Base-by-base conservation (phyloP, 2,113 vertebrate genomes). In the Strigops habroptila region DNA sequence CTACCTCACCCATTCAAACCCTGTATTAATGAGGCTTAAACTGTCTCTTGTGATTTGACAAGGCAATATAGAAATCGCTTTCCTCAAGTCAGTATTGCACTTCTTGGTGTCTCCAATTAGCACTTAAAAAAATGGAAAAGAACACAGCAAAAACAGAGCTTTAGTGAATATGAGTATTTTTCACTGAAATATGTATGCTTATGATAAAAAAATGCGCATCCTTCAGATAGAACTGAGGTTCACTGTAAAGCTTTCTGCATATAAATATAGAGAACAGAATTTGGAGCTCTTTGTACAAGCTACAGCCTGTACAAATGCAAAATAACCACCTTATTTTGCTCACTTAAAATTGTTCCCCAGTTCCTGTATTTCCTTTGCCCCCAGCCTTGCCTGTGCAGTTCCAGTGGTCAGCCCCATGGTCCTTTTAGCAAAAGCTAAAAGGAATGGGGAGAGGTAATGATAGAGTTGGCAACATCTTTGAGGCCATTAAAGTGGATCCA, bases 11-110 rank as follows among this genome's bases (percentile, higher is more conserved):
- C 62, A 48, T 91, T 94, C 60, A 74, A 86, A 60, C 21, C 12
- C 25, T 51, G 15, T 62, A 59, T 65, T 94, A 80, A 81, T 86
- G 88, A 53, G 25, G 30, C 14, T 84, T 88, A 88, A 90, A 21
- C 18, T 4, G 8, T 10, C 28, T 65, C 37, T 80, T 0, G 0
- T 80, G 59, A 39, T 74, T 94, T 95, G 49, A 82, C 28, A 69
- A 74, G 65, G 48, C 44, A 85, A 63, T 74, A 46, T 16, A 74
- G 59, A 90, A 82, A 85, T 65, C 1, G 59, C 19, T 93, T 88
- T 51, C 18, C 30, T 70, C 12, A 64, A 75, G 15, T 86, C 60
- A 33, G 6, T 68, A 10, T 85, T 88, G 80, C 81, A 77, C n/a
- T 37, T 77, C 75, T 57, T 77, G 12, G 17, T 83, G 37, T 77